Evolutionary conservation across 2,113 vertebrate genomes (phyloP).

Genomic region (Capreolus pygargus): DNA sequence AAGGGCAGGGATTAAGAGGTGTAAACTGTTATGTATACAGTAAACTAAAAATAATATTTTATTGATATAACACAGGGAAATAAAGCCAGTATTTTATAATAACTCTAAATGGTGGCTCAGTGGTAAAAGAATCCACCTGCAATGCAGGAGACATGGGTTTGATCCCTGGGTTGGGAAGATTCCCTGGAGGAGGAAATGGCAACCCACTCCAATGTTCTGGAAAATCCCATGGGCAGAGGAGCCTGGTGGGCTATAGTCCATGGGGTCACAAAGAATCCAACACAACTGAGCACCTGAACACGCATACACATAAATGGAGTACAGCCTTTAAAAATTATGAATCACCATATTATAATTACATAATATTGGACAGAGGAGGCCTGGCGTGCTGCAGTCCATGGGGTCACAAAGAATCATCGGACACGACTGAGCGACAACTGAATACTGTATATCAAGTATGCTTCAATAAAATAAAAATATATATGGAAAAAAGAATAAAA

Average conservation of each 20-base stretch:
- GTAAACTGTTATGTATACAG: neutral
- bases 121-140: no score
- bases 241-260: neutral
- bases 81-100: neutral
- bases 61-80: neutral
- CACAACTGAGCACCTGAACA: neutral
- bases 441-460: neutral
- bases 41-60: neutral
- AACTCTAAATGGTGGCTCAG: neutral
- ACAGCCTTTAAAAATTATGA: neutral
- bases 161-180: no score
- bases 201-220: neutral
- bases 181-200: neutral
- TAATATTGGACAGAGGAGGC: neutral
- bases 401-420: no score
- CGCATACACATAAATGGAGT: neutral
- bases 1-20: neutral
- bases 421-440: no score
- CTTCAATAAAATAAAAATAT: neutral
- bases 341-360: neutral
- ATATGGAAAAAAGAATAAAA: neutral
- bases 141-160: no score
- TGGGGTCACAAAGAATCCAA: neutral
- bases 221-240: neutral
- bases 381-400: no score